Evolutionary conservation across 2,888 invertebrate genomes (phyloP), one percentile per base, ranked within the genome.

Genomic region (Molorchus minor): DNA sequence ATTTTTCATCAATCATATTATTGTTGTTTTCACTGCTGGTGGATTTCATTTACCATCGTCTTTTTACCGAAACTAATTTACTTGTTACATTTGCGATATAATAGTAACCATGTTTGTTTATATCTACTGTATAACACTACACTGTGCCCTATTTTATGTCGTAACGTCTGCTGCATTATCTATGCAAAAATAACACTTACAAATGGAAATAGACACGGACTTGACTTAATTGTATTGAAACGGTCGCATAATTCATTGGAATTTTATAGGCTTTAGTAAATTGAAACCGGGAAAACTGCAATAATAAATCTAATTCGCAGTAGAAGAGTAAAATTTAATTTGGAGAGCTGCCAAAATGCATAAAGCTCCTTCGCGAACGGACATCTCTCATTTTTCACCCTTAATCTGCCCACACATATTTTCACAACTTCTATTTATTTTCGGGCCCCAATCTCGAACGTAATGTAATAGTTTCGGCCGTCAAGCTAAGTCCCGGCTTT

Each of bases 291-390:
- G 58, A 64, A 67, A 70, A 69, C 72, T 68, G 73, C 73, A 72
- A 71, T 69, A 72, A 72, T 73, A 73, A 75, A 75, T 75, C 70
- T 68, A 68, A 70, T 70, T 68, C 71, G 63, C 70, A 72, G 73
- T 69, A 71, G 69, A 68, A 72, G 73, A 73, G 74, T 72, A 69
- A 71, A 74, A 74, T 74, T 75, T 71, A 71, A 75, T 75, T 75
- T 75, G 75, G 75, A 73, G 58, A 54, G 25, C 49, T 64, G 69
- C 75, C 75, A 75, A 65, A 63, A 64, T 67, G 71, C 69, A 70
- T 68, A 62, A 67, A 63, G 59, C 64, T 61, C 53, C 55, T 40
- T 62, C 67, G 65, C 62, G 69, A 66, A 62, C 61, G 49, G 69
- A 65, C 69, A 65, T 69, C 65, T 65, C 64, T 66, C 59, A 62